Evolutionary conservation across 2,888 invertebrate genomes (phyloP).

Genomic region (Malacosoma neustria): DNA sequence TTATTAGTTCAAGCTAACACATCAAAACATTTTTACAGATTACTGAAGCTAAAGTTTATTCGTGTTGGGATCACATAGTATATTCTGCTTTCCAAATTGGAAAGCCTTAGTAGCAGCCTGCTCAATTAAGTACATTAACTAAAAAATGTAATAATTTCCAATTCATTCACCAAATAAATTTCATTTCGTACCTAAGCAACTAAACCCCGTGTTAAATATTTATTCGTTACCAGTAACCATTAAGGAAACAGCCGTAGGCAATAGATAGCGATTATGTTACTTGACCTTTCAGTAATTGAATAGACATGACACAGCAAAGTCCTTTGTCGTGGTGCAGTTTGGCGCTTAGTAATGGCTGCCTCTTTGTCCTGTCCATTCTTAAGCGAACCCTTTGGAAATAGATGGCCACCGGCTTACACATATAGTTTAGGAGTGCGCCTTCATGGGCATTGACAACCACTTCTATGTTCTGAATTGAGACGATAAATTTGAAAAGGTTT

Average conservation of each 20-base stretch:
- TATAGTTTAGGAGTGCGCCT: not conserved
- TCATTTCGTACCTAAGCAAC: too few species aligned
- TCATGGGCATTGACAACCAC: not conserved
- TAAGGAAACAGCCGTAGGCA: not conserved
- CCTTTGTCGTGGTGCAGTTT: constrained; percentile 48
- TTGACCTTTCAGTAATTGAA: constrained; percentile 51
- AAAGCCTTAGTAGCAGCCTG: too few species aligned
- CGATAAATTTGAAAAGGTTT: not conserved
- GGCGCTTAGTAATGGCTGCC: constrained; percentile 31
- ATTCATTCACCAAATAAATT: too few species aligned
- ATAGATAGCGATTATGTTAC: constrained; percentile 14
- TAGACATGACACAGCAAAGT: constrained; percentile 47
- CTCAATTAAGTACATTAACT: too few species aligned
- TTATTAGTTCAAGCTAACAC: too few species aligned
- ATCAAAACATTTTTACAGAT: too few species aligned
- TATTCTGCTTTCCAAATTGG: too few species aligned
- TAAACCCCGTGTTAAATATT: too few species aligned
- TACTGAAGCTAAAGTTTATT: too few species aligned
- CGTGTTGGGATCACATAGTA: too few species aligned
- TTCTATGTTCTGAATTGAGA: not conserved
- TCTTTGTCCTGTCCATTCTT: constrained; percentile 35
- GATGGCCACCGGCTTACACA: constrained; percentile 15
- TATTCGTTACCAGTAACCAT: not conserved
- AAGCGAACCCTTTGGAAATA: constrained; percentile 23
- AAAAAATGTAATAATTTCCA: too few species aligned